Percentiles rank a stretch among this genome's conserved stretches.
Evolutionary conservation across 2,888 invertebrate genomes (phyloP).

Genomic region (Drosophila kuntzei): DNA sequence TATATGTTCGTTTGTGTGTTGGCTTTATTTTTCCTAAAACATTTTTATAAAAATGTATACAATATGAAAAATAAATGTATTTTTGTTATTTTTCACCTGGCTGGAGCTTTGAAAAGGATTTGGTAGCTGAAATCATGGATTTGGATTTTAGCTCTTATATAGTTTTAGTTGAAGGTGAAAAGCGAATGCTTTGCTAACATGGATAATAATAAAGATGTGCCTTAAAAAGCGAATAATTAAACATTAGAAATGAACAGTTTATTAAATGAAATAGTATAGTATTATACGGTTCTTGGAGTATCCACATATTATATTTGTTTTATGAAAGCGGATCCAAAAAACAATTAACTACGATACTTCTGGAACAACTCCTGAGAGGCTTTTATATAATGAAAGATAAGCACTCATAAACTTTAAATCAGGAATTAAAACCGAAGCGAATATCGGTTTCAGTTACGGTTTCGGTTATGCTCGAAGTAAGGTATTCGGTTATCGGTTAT

Average conservation of each 20-base stretch:
- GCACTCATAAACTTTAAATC: no score
- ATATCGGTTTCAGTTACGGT: no score
- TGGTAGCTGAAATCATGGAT: conserved; percentile 73
- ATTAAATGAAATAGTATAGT: no score
- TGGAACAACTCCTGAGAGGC: no score
- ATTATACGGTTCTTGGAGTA: no score
- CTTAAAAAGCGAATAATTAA: conserved; percentile 12
- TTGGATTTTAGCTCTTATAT: conserved; percentile 66
- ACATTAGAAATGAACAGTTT: neutral
- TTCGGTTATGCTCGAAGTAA: no score
- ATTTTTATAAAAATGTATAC: conserved; percentile 66
- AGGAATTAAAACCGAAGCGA: no score
- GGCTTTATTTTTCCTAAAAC: conserved; percentile 47
- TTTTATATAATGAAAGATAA: no score
- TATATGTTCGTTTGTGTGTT: conserved; percentile 23
- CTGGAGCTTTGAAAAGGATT: conserved; percentile 75
- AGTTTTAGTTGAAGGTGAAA: conserved; percentile 55
- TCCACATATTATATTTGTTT: no score
- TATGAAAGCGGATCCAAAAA: no score
- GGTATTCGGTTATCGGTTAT: no score
- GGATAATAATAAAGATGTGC: conserved; percentile 29
- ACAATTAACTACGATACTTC: no score
- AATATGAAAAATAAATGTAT: conserved; percentile 49
- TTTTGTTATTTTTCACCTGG: conserved; percentile 76
- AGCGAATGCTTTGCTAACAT: conserved; percentile 35